Percentiles rank a stretch among this genome's conserved stretches.
These are phyloP conservation scores for Galerucella calmariensis DNA, from an alignment of 2,888 invertebrate species.

Conservation along the genomic window DNA sequence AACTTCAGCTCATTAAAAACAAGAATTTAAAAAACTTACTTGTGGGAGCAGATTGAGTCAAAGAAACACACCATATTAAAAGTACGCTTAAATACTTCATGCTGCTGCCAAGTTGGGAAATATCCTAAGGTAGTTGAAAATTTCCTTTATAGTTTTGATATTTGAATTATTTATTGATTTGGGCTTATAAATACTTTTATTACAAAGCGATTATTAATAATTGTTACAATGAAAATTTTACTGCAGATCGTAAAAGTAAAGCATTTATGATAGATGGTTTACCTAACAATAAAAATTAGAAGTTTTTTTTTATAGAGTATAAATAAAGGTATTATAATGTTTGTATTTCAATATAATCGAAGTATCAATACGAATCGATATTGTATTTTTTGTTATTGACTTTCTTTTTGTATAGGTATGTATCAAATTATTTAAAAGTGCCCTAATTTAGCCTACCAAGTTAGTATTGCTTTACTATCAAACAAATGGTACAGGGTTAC, in stretches of 20 bases:
- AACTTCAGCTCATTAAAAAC: too few relatives aligned
- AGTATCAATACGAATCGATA: too few relatives aligned
- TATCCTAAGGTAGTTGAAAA: background rate
- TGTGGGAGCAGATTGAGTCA: background rate
- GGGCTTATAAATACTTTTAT: background rate
- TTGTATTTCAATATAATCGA: too few relatives aligned
- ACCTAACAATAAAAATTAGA: background rate
- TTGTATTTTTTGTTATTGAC: too few relatives aligned
- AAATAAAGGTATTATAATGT: too few relatives aligned
- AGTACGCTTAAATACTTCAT: background rate
- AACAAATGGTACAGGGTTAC: too few relatives aligned
- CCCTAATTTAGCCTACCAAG: too few relatives aligned
- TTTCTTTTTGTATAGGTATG: too few relatives aligned
- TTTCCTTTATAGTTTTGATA: background rate
- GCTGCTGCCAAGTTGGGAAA: background rate
- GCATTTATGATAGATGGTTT: background rate
- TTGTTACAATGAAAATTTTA: background rate
- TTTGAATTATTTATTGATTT: background rate
- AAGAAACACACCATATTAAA: background rate
- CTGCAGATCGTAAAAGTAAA: background rate
- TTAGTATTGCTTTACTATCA: too few relatives aligned
- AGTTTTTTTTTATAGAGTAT: background rate
- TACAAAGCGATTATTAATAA: background rate
- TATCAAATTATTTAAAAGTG: too few relatives aligned
- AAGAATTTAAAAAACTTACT: background rate